Percentiles rank a stretch among this genome's conserved stretches.
These are phyloP conservation scores for Serilophus lunatus DNA, from an alignment of 2,113 vertebrate genomes.

Conservation along the genomic window DNA sequence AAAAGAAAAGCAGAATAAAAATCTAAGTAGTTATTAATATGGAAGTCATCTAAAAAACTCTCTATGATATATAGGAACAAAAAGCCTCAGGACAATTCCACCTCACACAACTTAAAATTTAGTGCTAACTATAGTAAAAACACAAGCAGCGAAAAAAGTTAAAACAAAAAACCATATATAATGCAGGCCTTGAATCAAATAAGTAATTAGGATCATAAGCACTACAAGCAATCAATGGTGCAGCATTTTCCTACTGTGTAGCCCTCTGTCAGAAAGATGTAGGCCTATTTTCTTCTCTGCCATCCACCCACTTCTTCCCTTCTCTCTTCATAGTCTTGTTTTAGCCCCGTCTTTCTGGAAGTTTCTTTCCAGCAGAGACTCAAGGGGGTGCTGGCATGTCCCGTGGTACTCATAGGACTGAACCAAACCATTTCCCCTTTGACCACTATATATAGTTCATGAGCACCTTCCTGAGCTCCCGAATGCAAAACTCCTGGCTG, in stretches of 20 bases:
- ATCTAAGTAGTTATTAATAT: not conserved
- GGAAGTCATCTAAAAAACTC: not conserved
- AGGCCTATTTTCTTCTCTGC: not conserved
- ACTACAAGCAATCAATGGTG: not conserved
- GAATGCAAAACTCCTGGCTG: not conserved
- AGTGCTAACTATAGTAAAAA: not conserved
- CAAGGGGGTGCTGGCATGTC: rapidly evolving
- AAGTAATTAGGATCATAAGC: not conserved
- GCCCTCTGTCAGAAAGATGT: rapidly evolving
- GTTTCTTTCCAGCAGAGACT: not conserved
- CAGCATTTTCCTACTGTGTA: rapidly evolving
- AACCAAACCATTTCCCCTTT: not conserved
- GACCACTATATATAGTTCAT: rapidly evolving
- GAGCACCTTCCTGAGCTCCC: not conserved
- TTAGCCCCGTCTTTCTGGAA: not conserved
- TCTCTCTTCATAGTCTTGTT: not conserved
- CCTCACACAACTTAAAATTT: not conserved
- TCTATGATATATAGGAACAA: not conserved
- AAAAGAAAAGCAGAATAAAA: constrained; percentile 9
- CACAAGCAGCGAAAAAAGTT: rapidly evolving
- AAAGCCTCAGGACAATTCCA: not conserved
- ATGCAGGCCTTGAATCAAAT: not conserved
- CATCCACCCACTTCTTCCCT: not conserved
- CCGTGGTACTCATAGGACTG: rapidly evolving
- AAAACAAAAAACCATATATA: not conserved